These are phyloP conservation scores for Barbus barbus DNA, from an alignment of 2,113 vertebrate genomes.

Conservation along the genomic window DNA sequence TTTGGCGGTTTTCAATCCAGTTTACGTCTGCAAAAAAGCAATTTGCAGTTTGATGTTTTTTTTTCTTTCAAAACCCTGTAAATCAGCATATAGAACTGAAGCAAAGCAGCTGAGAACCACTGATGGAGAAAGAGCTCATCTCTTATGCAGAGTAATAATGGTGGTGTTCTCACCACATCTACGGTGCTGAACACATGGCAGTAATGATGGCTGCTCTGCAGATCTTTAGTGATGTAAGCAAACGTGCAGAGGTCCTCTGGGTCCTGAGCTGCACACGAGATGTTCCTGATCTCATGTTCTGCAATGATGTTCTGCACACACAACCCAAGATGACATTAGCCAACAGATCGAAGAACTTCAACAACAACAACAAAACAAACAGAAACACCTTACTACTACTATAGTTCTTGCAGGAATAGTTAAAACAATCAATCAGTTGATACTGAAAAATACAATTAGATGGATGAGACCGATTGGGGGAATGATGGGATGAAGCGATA, in stretches of 20 bases:
- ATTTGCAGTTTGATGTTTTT: no score
- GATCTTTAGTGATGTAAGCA: constrained; percentile 84
- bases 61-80: background rate
- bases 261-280: constrained; percentile 93
- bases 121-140: background rate
- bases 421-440: no score
- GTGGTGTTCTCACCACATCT: constrained; percentile 85
- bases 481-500: no score
- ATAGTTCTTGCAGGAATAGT: no score
- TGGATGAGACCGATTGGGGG: no score
- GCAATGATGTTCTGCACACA: constrained; percentile 90
- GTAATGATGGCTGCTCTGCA: constrained; percentile 97
- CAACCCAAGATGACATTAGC: background rate
- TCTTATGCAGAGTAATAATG: background rate
- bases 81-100: background rate
- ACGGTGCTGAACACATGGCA: constrained; percentile 98
- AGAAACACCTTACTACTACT: no score
- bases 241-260: no score
- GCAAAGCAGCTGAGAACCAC: background rate
- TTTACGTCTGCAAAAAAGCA: background rate
- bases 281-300: constrained; percentile 97
- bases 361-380: no score
- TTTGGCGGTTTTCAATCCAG: no score
- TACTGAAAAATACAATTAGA: no score
- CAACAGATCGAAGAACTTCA: background rate